These are phyloP conservation scores for Cecropterus lyciades DNA, from an alignment of 1,140 invertebrate species.

Conservation along the genomic window DNA sequence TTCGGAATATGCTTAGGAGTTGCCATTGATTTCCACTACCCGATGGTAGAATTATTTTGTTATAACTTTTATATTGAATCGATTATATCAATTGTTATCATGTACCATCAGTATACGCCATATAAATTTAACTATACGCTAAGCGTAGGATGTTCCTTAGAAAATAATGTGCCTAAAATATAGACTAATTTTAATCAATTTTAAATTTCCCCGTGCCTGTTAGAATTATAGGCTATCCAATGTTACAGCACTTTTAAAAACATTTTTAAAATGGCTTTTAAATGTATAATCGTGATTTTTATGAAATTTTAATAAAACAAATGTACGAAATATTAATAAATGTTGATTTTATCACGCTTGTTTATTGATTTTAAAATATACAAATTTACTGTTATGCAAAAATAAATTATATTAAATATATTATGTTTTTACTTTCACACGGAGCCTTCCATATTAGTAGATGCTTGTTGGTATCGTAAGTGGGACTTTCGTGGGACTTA, in stretches of 20 bases:
- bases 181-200: constrained; percentile 44
- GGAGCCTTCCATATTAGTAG: not conserved
- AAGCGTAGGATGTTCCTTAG: constrained; percentile 44
- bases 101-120: constrained; percentile 3
- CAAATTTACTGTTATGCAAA: constrained; percentile 40
- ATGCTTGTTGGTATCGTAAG: too few relatives aligned
- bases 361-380: constrained; percentile 50
- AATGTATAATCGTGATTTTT: constrained; percentile 47
- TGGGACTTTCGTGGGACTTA: too few relatives aligned
- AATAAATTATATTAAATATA: constrained; percentile 46
- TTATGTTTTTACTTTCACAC: constrained; percentile 15
- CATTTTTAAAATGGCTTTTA: constrained; percentile 48
- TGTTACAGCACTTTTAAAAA: constrained; percentile 50
- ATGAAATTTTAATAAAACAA: constrained; percentile 44
- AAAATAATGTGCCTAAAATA: constrained; percentile 40
- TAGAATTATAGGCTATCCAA: constrained; percentile 41
- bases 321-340: constrained; percentile 35
- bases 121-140: constrained; percentile 38
- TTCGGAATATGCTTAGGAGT: constrained; percentile 10
- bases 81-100: constrained; percentile 20
- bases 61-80: not conserved
- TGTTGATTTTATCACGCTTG: constrained; percentile 48
- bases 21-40: constrained; percentile 22
- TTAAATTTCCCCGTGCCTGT: constrained; percentile 53
- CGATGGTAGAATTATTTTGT: not conserved